These are phyloP conservation scores for Platyura marginata DNA, from an alignment of 1,140 invertebrate genomes.

Conservation along the genomic window DNA sequence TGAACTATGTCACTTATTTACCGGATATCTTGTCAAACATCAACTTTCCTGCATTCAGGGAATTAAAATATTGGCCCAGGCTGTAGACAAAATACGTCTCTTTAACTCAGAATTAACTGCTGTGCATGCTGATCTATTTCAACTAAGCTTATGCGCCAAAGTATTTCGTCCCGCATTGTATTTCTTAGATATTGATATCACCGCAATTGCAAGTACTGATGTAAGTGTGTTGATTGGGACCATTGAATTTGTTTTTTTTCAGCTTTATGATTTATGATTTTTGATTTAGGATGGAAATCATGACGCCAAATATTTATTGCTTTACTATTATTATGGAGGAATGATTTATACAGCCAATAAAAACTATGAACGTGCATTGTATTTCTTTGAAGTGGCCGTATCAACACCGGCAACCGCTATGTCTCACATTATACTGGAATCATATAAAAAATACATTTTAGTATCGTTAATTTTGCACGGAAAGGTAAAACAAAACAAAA, in stretches of 20 bases:
- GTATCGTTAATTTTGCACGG: conserved; percentile 82
- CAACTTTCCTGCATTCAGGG: conserved; percentile 58
- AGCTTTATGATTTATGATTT: conserved; percentile 4
- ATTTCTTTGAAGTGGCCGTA: conserved; percentile 88
- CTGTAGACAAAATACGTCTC: conserved; percentile 76
- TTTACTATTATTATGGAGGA: conserved; percentile 94
- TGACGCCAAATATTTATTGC: conserved; percentile 81
- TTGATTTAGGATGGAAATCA: conserved; percentile 42
- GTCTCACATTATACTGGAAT: conserved; percentile 91
- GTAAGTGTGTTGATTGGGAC: too few relatives aligned
- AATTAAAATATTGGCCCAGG: conserved; percentile 63
- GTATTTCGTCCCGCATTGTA: conserved; percentile 81
- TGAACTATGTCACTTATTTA: conserved; percentile 71
- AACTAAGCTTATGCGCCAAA: conserved; percentile 78
- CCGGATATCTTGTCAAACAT: conserved; percentile 53
- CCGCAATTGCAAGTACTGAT: conserved; percentile 67
- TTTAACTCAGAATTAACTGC: conserved; percentile 79
- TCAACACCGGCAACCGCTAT: conserved; percentile 84
- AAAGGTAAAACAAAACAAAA: conserved; percentile 46
- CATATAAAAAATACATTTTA: conserved; percentile 91
- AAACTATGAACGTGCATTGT: conserved; percentile 79
- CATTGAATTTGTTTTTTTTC: neutral
- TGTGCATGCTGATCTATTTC: conserved; percentile 84
- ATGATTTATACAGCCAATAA: conserved; percentile 91
- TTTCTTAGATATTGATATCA: conserved; percentile 80